Conservation (phyloP, 2,888 invertebrate species). For the Stenodera caucasica region DNA sequence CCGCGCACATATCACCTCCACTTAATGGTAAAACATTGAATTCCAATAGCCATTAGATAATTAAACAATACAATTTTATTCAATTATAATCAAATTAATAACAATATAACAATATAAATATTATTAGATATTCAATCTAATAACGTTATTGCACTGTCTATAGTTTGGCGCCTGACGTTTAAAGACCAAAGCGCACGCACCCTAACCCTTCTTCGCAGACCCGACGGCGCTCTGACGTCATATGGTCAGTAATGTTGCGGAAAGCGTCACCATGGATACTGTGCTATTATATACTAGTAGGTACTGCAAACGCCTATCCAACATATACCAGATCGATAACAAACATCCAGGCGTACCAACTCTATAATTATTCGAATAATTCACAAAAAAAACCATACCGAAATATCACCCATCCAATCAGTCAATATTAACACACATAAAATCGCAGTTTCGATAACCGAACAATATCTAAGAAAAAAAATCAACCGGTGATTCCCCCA, state of each 20-base stretch:
- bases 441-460: too few relatives aligned
- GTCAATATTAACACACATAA: too few relatives aligned
- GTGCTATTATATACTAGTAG: constrained; percentile 39
- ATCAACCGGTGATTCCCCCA: too few relatives aligned
- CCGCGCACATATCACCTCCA: constrained; percentile 33
- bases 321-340: constrained; percentile 37
- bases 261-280: constrained; percentile 52
- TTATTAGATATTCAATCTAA: neutral
- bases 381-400: too few relatives aligned
- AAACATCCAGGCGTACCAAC: constrained; percentile 30
- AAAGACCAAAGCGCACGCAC: constrained; percentile 52
- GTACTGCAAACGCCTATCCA: constrained; percentile 38
- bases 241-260: constrained; percentile 53
- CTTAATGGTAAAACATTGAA: constrained; percentile 20
- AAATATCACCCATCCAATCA: too few relatives aligned
- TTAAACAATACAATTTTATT: neutral
- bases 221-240: constrained; percentile 52
- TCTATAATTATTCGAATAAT: constrained; percentile 15
- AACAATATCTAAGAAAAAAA: too few relatives aligned
- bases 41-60: neutral
- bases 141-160: neutral
- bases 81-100: constrained; percentile 9
- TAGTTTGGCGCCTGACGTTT: constrained; percentile 47
- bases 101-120: constrained; percentile 56
- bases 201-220: constrained; percentile 61